These are phyloP conservation scores for Pollimyrus isidori DNA, from an alignment of 2,113 vertebrate genomes.

Conservation along the genomic window DNA sequence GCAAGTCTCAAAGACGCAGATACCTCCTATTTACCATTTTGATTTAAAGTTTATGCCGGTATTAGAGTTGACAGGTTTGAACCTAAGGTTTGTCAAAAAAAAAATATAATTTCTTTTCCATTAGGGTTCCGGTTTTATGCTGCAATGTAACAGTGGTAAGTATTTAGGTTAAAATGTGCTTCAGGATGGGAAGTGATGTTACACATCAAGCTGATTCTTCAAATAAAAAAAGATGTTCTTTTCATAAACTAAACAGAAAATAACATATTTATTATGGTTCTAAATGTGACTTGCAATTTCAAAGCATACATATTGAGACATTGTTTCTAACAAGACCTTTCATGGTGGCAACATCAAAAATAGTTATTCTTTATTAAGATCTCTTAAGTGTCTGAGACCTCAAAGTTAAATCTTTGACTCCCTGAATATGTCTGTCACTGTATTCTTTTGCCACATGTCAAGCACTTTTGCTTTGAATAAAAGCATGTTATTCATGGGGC, in stretches of 20 bases:
- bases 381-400: conserved; percentile 46
- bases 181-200: not conserved
- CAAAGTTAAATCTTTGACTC: conserved; percentile 63
- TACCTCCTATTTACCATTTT: not conserved
- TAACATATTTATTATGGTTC: not conserved
- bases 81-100: not conserved
- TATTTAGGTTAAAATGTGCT: not conserved
- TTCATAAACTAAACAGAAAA: not conserved
- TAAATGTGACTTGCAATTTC: not conserved
- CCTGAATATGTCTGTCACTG: conserved; percentile 61
- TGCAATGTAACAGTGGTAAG: not conserved
- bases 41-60: not conserved
- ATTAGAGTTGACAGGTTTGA: not conserved
- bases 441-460: conserved; percentile 57
- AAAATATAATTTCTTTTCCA: not conserved
- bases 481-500: conserved; percentile 46
- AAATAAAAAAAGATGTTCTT: not conserved
- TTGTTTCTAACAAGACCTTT: not conserved
- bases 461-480: conserved; percentile 63
- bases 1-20: not conserved
- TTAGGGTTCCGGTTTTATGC: not conserved
- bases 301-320: not conserved
- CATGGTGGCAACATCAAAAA: not conserved
- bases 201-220: not conserved
- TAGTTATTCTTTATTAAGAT: not conserved